Conservation (phyloP, 2,888 invertebrate genomes). For the Ischnura elegans region DNA sequence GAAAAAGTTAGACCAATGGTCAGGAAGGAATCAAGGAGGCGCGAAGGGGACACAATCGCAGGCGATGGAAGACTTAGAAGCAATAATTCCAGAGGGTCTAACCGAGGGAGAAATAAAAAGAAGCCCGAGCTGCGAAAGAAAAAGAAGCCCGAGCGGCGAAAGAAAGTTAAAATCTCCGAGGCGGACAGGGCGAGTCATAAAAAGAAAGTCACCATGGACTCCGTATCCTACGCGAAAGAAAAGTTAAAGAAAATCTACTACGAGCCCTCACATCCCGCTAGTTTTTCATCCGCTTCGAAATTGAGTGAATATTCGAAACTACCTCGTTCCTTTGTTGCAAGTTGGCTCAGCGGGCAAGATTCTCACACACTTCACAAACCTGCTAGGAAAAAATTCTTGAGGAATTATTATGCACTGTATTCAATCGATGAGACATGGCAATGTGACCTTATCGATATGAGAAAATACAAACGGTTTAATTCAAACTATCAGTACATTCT, state of each 20-base stretch:
- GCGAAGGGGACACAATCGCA: too few species aligned
- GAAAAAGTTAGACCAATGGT: too few species aligned
- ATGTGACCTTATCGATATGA: constrained; percentile 27
- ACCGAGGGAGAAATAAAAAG: too few species aligned
- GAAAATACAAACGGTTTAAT: background rate
- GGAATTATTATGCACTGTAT: background rate
- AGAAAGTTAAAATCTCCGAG: too few species aligned
- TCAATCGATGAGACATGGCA: background rate
- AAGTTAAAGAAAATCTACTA: background rate
- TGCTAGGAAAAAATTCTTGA: background rate
- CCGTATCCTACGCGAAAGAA: background rate
- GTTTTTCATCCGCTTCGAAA: background rate
- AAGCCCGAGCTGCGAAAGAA: too few species aligned
- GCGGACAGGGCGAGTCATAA: too few species aligned
- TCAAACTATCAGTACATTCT: background rate
- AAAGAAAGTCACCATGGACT: too few species aligned
- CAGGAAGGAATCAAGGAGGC: too few species aligned
- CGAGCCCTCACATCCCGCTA: background rate
- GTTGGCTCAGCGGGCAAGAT: constrained; percentile 70
- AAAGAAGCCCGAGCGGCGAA: too few species aligned
- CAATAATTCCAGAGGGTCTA: too few species aligned
- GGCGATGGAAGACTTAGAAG: too few species aligned
- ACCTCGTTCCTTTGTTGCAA: background rate
- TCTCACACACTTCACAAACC: constrained; percentile 69
- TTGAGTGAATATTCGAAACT: background rate